Percentiles rank a stretch among this genome's conserved stretches.
phyloP scores from a whole-genome alignment of 1,140 invertebrate species.

The Drosophila biarmipes region DNA sequence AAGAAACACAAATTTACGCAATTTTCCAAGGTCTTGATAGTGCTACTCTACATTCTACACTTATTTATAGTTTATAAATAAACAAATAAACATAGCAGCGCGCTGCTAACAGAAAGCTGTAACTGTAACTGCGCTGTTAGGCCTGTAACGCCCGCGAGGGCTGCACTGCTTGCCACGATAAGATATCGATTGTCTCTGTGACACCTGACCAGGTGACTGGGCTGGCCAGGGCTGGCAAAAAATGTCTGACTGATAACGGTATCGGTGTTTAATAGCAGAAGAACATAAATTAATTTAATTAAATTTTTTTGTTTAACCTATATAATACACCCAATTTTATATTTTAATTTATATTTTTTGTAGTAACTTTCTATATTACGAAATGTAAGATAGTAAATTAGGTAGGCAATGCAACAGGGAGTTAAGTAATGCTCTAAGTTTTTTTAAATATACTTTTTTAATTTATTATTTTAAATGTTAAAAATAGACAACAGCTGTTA shows the following conservation, averaged over 20 bases:
- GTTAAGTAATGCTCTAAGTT: no score
- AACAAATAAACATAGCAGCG: constrained; percentile 4
- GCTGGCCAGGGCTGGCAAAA: no score
- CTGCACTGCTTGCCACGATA: constrained; percentile 25
- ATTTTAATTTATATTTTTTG: no score
- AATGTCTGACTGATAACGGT: not conserved
- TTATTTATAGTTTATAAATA: constrained; percentile 3
- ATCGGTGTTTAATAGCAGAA: not conserved
- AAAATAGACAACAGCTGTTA: not conserved
- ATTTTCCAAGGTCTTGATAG: not conserved
- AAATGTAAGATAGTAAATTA: no score
- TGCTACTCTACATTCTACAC: not conserved
- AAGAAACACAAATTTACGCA: not conserved
- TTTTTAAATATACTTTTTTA: no score
- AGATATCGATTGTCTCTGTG: not conserved
- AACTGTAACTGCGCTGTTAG: constrained; percentile 13
- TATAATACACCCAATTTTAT: no score
- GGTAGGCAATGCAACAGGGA: no score
- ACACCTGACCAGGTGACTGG: not conserved
- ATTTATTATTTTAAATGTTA: no score
- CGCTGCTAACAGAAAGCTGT: constrained; percentile 16
- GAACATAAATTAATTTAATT: no score
- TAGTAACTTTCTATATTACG: no score
- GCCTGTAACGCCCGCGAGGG: constrained; percentile 50
- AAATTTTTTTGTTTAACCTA: no score